Conservation (phyloP, 2,797 vertebrate species). For the Anabacerthia variegaticeps region DNA sequence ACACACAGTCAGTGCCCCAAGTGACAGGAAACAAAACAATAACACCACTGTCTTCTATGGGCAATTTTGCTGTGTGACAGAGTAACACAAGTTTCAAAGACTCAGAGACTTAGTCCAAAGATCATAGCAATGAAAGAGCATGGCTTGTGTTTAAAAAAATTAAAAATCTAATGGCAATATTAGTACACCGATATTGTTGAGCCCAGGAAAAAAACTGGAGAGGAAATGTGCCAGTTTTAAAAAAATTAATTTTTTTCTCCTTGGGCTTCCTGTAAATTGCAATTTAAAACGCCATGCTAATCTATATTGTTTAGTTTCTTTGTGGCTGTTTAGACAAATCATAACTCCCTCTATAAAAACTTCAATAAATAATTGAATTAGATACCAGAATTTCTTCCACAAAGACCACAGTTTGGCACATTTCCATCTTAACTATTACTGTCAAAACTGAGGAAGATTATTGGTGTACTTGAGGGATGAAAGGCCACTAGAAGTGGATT, state of each 20-base stretch:
- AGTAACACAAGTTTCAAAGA: neutral
- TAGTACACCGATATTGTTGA: neutral
- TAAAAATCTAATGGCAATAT: neutral
- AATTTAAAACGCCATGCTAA: neutral
- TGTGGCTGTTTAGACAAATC: neutral
- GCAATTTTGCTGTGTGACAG: neutral
- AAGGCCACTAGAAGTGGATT: neutral
- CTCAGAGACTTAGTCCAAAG: neutral
- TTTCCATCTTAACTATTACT: neutral
- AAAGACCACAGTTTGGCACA: neutral
- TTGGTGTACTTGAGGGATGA: neutral
- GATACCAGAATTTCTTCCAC: neutral
- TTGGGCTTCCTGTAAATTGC: neutral
- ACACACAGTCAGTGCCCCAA: neutral
- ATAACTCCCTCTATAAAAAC: neutral
- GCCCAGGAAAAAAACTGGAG: neutral
- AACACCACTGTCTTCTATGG: neutral
- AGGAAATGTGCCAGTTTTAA: neutral
- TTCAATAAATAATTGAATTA: neutral
- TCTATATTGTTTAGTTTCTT: neutral
- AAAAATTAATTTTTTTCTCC: neutral
- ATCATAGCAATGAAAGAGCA: neutral
- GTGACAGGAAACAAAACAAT: neutral
- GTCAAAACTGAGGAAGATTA: neutral
- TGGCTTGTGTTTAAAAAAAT: neutral